These are phyloP conservation scores for Sinocyclocheilus rhinocerous DNA, from an alignment of 2,113 vertebrate genomes.

Conservation along the genomic window DNA sequence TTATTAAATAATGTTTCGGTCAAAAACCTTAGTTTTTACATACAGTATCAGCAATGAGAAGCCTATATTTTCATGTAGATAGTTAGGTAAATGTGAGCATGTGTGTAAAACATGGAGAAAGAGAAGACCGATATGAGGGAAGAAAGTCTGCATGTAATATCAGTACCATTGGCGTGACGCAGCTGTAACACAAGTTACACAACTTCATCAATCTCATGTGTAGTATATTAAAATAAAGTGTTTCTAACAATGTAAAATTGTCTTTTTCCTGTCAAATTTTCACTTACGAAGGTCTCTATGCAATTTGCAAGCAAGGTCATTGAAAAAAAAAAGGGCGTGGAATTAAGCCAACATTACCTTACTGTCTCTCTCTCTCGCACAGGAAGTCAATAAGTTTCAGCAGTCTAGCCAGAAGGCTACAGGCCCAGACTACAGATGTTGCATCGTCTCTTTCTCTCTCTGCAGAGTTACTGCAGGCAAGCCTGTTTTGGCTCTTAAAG, in stretches of 20 bases:
- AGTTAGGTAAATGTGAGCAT: background rate
- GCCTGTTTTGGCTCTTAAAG: slow-evolving; percentile 34
- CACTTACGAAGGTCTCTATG: slow-evolving; percentile 59
- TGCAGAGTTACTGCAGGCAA: slow-evolving; percentile 47
- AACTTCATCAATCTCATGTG: slow-evolving; percentile 41
- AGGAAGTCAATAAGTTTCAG: slow-evolving; percentile 78
- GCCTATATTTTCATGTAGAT: background rate
- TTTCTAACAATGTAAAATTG: slow-evolving; percentile 11
- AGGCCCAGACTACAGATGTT: slow-evolving; percentile 82
- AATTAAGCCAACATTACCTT: slow-evolving; percentile 74
- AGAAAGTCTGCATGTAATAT: background rate
- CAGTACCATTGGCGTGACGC: background rate
- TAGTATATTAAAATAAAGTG: background rate
- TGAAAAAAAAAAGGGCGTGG: slow-evolving; percentile 78
- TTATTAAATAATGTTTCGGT: background rate
- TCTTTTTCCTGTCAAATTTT: slow-evolving; percentile 16
- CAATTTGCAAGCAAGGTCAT: slow-evolving; percentile 85
- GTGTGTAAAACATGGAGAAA: background rate
- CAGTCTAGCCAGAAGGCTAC: slow-evolving; percentile 80
- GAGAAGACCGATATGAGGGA: background rate
- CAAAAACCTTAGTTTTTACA: background rate
- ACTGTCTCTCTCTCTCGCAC: slow-evolving; percentile 38
- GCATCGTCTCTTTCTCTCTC: slow-evolving; percentile 57
- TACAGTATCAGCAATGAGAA: background rate
- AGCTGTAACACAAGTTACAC: background rate